phyloP scores from a whole-genome alignment of 2,113 vertebrate species.

The Helogale parvula region DNA sequence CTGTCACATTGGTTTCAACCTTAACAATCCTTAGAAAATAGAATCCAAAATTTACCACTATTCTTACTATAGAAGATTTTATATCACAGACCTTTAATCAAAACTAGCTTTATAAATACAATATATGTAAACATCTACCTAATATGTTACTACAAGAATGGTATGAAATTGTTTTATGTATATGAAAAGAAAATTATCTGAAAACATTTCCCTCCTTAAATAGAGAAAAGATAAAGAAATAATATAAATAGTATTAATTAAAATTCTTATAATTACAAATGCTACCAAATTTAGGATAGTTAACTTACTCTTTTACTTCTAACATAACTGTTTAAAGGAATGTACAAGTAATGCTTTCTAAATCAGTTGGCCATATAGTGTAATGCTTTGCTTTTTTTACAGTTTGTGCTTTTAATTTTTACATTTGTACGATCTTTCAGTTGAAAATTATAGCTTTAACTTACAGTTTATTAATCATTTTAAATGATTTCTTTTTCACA shows the following conservation, averaged over 20 bases:
- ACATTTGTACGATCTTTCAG: constrained; percentile 77
- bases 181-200: constrained; percentile 77
- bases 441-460: constrained; percentile 78
- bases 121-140: constrained; percentile 74
- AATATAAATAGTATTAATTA: constrained; percentile 75
- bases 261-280: constrained; percentile 74
- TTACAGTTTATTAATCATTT: constrained; percentile 78
- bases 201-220: constrained; percentile 70
- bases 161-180: constrained; percentile 67
- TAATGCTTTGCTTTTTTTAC: constrained; percentile 76
- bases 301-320: constrained; percentile 76
- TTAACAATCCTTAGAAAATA: constrained; percentile 75
- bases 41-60: constrained; percentile 70
- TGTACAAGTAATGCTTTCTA: constrained; percentile 75
- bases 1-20: constrained; percentile 55
- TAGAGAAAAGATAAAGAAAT: constrained; percentile 73
- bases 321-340: constrained; percentile 74
- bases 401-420: constrained; percentile 84
- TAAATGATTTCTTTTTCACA: constrained; percentile 79
- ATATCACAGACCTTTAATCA: constrained; percentile 80
- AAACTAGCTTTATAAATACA: constrained; percentile 80
- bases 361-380: constrained; percentile 76
- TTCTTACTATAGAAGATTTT: constrained; percentile 75
- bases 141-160: constrained; percentile 71
- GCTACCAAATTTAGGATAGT: constrained; percentile 80